Evolutionary conservation across 2,113 vertebrate genomes (phyloP).

Genomic region (Gulo gulo): DNA sequence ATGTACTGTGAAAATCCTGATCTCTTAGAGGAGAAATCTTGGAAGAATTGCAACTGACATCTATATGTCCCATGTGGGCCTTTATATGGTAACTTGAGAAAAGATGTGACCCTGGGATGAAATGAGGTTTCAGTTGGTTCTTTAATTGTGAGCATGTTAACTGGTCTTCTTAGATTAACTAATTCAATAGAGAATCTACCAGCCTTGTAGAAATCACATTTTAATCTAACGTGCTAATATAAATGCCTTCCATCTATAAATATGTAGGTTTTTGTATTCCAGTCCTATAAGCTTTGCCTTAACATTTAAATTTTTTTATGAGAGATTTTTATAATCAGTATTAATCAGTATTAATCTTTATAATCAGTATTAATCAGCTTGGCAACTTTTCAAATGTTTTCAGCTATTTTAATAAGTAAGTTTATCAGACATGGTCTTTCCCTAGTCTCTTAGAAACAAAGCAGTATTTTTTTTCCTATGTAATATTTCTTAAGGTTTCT

Average conservation of each 20-base stretch:
- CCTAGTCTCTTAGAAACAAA: slow-evolving; percentile 33
- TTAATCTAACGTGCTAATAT: background rate
- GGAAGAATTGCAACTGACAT: background rate
- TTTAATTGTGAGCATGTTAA: slow-evolving; percentile 22
- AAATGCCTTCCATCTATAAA: background rate
- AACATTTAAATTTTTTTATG: slow-evolving; percentile 11
- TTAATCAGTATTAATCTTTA: background rate
- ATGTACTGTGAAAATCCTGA: slow-evolving; percentile 15
- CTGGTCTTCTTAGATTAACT: background rate
- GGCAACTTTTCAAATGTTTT: background rate
- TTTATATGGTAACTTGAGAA: background rate
- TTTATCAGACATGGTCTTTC: background rate
- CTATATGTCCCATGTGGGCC: background rate
- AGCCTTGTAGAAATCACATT: background rate
- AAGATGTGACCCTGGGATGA: background rate
- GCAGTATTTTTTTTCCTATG: background rate
- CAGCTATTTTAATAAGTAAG: background rate
- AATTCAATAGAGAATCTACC: background rate
- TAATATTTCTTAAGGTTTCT: background rate
- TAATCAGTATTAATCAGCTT: background rate
- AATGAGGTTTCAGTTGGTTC: background rate
- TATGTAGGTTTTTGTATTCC: background rate
- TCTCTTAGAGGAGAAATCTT: slow-evolving; percentile 23
- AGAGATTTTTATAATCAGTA: background rate
- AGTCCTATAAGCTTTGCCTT: slow-evolving; percentile 10